These are phyloP conservation scores for Graptemys geographica DNA, from an alignment of 2,797 vertebrate genomes.

Conservation along the genomic window DNA sequence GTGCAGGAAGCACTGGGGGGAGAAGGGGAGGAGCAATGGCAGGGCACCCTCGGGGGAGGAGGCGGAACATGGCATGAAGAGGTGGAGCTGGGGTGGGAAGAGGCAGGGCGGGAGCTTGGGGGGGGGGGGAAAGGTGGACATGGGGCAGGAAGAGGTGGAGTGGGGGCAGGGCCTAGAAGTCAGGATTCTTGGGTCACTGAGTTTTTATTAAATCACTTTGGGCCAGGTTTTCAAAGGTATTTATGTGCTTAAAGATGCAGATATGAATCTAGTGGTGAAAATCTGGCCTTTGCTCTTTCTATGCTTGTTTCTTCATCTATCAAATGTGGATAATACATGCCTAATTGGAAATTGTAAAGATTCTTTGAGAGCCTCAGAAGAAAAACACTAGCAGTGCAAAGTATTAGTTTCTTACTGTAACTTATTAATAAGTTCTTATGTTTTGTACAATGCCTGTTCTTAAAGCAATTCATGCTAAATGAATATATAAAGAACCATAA, in stretches of 20 bases:
- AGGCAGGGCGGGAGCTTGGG: too few relatives aligned
- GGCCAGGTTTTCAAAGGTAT: background rate
- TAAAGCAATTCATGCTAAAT: fast-evolving
- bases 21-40: too few relatives aligned
- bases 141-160: too few relatives aligned
- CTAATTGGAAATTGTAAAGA: fast-evolving
- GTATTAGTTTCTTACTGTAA: background rate
- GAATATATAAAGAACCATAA: fast-evolving
- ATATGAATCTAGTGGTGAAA: background rate
- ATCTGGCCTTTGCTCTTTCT: background rate
- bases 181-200: too few relatives aligned
- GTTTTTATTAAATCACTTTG: too few relatives aligned
- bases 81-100: too few relatives aligned
- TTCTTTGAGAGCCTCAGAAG: background rate
- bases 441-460: background rate
- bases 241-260: background rate
- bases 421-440: background rate
- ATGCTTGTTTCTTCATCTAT: background rate
- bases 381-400: background rate
- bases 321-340: fast-evolving
- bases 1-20: too few relatives aligned
- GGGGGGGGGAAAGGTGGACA: too few relatives aligned
- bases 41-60: too few relatives aligned
- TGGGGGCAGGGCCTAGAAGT: background rate
- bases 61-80: too few relatives aligned